A percentile compares a stretch with the other conserved stretches of the same genome.
Conservation (phyloP, 2,888 invertebrate species). For the Drosophila cognata region DNA sequence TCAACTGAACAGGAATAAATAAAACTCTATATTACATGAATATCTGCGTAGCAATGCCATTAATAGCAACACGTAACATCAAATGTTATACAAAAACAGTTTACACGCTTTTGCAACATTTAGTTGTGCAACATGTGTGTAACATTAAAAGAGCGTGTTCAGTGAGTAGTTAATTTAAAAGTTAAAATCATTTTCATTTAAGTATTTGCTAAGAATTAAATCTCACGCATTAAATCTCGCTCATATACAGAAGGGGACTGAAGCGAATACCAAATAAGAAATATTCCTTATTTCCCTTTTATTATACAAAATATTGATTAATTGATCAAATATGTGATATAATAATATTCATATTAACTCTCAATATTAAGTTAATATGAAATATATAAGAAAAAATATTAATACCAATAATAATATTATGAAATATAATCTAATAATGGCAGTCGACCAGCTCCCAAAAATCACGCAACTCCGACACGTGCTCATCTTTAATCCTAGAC, state of each 20-base stretch:
- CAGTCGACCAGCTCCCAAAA: not conserved
- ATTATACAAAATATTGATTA: too few relatives aligned
- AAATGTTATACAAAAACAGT: not conserved
- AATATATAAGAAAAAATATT: not conserved
- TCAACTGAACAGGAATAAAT: not conserved
- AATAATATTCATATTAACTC: not conserved
- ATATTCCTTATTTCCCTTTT: not conserved
- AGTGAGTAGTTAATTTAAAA: too few relatives aligned
- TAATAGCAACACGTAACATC: not conserved
- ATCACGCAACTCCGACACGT: not conserved
- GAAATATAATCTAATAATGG: not conserved
- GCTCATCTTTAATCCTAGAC: constrained; percentile 1
- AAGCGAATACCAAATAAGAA: not conserved
- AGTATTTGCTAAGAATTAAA: not conserved
- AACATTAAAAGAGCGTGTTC: not conserved
- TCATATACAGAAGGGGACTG: not conserved
- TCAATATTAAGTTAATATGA: not conserved
- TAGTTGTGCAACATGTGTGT: not conserved
- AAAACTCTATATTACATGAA: not conserved
- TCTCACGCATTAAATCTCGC: too few relatives aligned
- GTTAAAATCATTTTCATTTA: not conserved
- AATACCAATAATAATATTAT: not conserved
- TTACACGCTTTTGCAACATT: not conserved
- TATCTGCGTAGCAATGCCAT: constrained; percentile 7
- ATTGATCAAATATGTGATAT: not conserved